These are phyloP conservation scores for Anneissia japonica DNA, from an alignment of 35 echinoderm and acorn worm genomes.

Conservation along the genomic window DNA sequence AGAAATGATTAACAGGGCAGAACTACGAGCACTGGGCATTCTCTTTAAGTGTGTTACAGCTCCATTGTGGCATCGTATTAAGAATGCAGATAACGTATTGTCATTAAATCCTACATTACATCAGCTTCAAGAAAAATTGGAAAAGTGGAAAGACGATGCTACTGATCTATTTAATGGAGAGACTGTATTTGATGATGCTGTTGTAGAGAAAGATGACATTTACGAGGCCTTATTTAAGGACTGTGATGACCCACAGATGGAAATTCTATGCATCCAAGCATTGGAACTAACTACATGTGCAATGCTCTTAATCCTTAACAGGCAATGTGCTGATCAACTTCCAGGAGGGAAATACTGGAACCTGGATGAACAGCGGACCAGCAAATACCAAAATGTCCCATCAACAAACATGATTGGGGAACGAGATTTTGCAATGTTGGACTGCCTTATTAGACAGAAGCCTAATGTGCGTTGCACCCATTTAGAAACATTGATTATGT, in stretches of 20 bases:
- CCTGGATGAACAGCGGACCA: neutral
- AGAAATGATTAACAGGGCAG: constrained; percentile 14
- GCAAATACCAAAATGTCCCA: constrained; percentile 12
- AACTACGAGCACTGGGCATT: constrained; percentile 25
- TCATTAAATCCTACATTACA: neutral
- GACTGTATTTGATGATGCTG: neutral
- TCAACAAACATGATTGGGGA: constrained; percentile 44
- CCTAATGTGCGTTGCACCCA: neutral
- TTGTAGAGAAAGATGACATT: constrained; percentile 16
- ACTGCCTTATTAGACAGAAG: constrained; percentile 21
- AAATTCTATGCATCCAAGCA: constrained; percentile 33
- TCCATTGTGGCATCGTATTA: constrained; percentile 25
- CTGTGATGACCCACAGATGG: constrained; percentile 2
- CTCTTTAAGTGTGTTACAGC: constrained; percentile 25
- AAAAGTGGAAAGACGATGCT: neutral
- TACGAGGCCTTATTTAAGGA: constrained; percentile 3
- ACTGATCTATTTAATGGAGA: neutral
- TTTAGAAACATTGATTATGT: constrained; percentile 54
- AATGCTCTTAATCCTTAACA: constrained; percentile 41
- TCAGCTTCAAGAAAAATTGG: neutral
- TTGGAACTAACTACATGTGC: constrained; percentile 34
- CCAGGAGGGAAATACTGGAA: constrained; percentile 26
- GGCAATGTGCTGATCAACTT: constrained; percentile 42
- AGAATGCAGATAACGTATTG: constrained; percentile 14
- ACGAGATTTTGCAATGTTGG: constrained; percentile 39